A percentile compares a stretch with the other conserved stretches of the same genome.
Conservation (phyloP, 2,888 invertebrate genomes). For the Pammene aurita region DNA sequence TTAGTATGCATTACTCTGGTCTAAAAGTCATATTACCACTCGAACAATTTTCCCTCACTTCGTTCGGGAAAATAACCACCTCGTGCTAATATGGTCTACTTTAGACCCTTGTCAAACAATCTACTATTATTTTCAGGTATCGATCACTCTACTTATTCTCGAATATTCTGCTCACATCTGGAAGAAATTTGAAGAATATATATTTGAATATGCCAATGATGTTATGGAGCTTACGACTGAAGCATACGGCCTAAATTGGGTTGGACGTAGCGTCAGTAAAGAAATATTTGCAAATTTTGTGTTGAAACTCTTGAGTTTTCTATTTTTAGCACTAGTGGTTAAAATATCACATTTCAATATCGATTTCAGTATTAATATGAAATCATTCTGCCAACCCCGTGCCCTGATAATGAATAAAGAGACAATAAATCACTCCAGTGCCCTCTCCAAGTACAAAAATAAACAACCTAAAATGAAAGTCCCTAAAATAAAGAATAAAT, state of each 20-base stretch:
- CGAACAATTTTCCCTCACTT: no score
- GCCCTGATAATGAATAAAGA: no score
- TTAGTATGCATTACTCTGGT: no score
- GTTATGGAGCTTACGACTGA: slow-evolving; percentile 57
- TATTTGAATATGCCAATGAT: slow-evolving; percentile 56
- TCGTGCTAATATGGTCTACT: no score
- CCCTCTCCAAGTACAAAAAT: no score
- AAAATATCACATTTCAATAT: neutral
- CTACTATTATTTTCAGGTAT: slow-evolving; percentile 57
- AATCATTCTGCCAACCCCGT: no score
- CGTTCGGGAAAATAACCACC: no score
- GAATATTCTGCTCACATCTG: slow-evolving; percentile 61
- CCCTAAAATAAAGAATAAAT: no score
- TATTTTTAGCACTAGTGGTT: slow-evolving; percentile 52
- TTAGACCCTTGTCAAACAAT: no score
- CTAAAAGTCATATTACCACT: no score
- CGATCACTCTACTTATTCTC: slow-evolving; percentile 53
- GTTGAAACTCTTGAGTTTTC: slow-evolving; percentile 56
- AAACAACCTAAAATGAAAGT: no score
- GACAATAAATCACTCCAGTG: no score
- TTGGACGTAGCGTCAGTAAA: slow-evolving; percentile 61
- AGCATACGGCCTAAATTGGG: slow-evolving; percentile 54
- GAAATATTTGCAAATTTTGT: slow-evolving; percentile 53
- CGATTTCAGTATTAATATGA: neutral
- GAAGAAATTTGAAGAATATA: slow-evolving; percentile 55